Evolutionary conservation across 2,888 invertebrate genomes (phyloP).

Genomic region (Eucera pruinosa): DNA sequence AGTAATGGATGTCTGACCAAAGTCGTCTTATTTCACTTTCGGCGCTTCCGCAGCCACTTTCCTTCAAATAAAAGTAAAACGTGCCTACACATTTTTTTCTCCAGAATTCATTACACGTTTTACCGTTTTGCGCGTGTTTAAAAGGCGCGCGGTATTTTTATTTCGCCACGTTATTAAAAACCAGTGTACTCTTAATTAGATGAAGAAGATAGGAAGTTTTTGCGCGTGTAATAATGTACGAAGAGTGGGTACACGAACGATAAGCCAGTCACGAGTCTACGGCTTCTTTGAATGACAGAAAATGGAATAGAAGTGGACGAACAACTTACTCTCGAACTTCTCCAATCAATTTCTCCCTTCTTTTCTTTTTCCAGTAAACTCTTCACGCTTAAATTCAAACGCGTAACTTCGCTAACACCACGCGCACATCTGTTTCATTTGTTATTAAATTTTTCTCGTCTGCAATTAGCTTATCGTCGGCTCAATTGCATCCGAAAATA

Average conservation of each 20-base stretch:
- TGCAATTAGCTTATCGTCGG: too few species aligned
- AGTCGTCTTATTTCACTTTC: conserved; percentile 15
- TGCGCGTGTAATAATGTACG: not conserved
- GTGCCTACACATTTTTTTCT: too few species aligned
- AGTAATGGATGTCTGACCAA: conserved; percentile 2
- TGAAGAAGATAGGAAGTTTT: conserved; percentile 1
- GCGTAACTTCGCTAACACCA: not conserved
- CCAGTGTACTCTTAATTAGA: conserved; percentile 6
- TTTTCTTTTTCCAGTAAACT: not conserved
- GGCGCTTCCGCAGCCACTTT: too few species aligned
- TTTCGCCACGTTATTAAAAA: too few species aligned
- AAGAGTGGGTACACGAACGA: conserved; percentile 38
- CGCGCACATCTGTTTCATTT: fast-evolving
- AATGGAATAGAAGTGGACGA: conserved; percentile 42
- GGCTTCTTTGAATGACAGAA: conserved; percentile 54
- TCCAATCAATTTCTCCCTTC: not conserved
- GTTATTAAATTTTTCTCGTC: too few species aligned
- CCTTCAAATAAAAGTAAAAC: not conserved
- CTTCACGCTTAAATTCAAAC: too few species aligned
- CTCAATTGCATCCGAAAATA: too few species aligned
- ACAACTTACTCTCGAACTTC: conserved; percentile 14
- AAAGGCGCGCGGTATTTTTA: too few species aligned
- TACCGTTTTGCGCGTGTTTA: too few species aligned
- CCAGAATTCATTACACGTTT: not conserved
- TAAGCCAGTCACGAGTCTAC: conserved; percentile 40